These are phyloP conservation scores for Acanthurus leucopareius DNA, from an alignment of 2,797 vertebrate species.

Conservation along the genomic window DNA sequence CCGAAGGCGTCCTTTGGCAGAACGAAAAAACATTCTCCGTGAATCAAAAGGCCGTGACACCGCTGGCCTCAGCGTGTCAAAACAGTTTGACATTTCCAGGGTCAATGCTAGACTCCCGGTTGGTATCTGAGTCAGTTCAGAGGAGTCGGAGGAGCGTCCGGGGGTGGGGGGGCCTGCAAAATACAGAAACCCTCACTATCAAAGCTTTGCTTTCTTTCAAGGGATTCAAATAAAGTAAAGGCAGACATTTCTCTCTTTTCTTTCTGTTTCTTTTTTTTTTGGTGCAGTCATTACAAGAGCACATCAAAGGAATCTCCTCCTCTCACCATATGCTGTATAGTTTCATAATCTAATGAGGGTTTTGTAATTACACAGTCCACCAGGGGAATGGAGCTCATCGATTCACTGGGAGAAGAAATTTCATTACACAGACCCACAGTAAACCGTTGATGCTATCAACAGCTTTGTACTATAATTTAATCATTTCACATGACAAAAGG, in stretches of 20 bases:
- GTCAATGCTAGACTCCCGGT: slow-evolving; percentile 40
- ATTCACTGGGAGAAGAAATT: slow-evolving; percentile 77
- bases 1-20: slow-evolving; percentile 37
- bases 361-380: slow-evolving; percentile 79
- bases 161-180: slow-evolving; percentile 17
- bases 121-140: slow-evolving; percentile 36
- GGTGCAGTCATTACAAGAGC: slow-evolving; percentile 72
- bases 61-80: slow-evolving; percentile 33
- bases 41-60: slow-evolving; percentile 50
- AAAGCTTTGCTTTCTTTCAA: slow-evolving; percentile 59
- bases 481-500: slow-evolving; percentile 69
- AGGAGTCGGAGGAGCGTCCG: slow-evolving; percentile 19
- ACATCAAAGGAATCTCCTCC: slow-evolving; percentile 74
- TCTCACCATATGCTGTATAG: slow-evolving; percentile 74
- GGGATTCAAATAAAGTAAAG: slow-evolving; percentile 61
- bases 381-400: slow-evolving; percentile 71
- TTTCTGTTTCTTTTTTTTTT: neutral
- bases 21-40: slow-evolving; percentile 14
- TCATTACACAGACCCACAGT: slow-evolving; percentile 63
- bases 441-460: slow-evolving; percentile 64
- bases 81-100: slow-evolving; percentile 51
- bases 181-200: slow-evolving; percentile 42
- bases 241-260: slow-evolving; percentile 37
- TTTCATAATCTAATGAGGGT: slow-evolving; percentile 81
- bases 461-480: slow-evolving; percentile 61